Base-by-base conservation (phyloP, 2,113 vertebrate genomes). In the Scytalopus superciliaris region DNA sequence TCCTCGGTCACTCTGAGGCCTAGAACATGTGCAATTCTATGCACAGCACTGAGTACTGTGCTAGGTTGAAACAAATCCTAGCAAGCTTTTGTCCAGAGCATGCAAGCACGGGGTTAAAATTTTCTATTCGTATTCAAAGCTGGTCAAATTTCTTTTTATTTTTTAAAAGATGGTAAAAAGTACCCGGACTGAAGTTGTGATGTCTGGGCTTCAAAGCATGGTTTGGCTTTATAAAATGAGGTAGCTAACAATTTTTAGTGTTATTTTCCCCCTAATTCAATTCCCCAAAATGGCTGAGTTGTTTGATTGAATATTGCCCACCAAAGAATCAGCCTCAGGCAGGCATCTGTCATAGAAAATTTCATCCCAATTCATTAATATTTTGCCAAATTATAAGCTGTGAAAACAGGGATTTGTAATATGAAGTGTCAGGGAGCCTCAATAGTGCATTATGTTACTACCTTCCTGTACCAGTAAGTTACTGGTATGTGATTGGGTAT, bases 311-410 rank as follows among this genome's bases (percentile, higher is more conserved):
- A 75, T 64, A 69, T 78, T 94, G 35, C 42, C 52, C 56, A 90
- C 77, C 52, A 82, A 94, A 91, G 80, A 78, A 91, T 79, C 17
- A 84, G 76, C 93, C 69, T 89, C 42, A 94, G 86, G 93, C 77
- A 91, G 39, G 56, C 69, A 89, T 87, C 86, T 93, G 59, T 84
- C 73, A 72, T 72, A 74, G 60, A 92, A 94, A 86, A 74, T 42
- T 57, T 84, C 28, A 89, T 25, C 40, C 79, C 44, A 84, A 63
- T 90, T 81, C 64, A 90, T 94, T 87, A 91, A 72, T 94, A 94
- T 89, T 91, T 91, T 84, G 52, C 62, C 84, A 75, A 96, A 82
- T 84, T 72, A 53, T 63, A 75, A 90, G 11, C 9, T 68, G 7
- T 81, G 42, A 87, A 85, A 84, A 73, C 7, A 72, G 15, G 4